A percentile compares a stretch with the other conserved stretches of the same genome.
Evolutionary conservation across 2,797 vertebrate genomes (phyloP).

Genomic region (Lagocephalus sceleratus): DNA sequence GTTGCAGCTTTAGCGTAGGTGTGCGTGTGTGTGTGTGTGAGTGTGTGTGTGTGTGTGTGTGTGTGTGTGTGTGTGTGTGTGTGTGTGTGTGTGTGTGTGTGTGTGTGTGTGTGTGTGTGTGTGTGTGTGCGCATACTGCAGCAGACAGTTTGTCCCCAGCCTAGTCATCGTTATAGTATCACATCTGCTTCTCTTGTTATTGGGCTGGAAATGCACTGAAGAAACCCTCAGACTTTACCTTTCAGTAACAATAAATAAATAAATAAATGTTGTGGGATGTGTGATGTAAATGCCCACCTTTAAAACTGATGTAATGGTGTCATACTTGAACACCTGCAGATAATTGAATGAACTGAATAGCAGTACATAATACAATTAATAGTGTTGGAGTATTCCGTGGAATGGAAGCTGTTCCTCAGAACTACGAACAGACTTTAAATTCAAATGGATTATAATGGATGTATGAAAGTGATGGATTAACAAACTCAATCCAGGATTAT

Average conservation of each 20-base stretch:
- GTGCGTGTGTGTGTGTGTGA: conserved; percentile 5
- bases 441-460: no score
- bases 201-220: conserved; percentile 17
- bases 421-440: no score
- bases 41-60: conserved; percentile 14
- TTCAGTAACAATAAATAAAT: conserved; percentile 14
- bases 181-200: conserved; percentile 37
- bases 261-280: conserved; percentile 1
- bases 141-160: conserved; percentile 56
- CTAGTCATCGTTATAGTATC: conserved; percentile 57
- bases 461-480: no score
- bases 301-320: no score
- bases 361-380: no score
- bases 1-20: conserved; percentile 41
- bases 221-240: conserved; percentile 9
- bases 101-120: conserved; percentile 13
- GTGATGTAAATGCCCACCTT: no score
- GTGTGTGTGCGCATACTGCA: conserved; percentile 15
- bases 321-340: no score
- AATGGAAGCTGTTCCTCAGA: no score
- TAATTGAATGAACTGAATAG: no score
- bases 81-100: conserved; percentile 8
- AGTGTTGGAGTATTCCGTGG: no score
- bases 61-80: conserved; percentile 8
- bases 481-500: no score